Base-by-base conservation (phyloP, 2,888 invertebrate genomes). In the Tethea ocularis region DNA sequence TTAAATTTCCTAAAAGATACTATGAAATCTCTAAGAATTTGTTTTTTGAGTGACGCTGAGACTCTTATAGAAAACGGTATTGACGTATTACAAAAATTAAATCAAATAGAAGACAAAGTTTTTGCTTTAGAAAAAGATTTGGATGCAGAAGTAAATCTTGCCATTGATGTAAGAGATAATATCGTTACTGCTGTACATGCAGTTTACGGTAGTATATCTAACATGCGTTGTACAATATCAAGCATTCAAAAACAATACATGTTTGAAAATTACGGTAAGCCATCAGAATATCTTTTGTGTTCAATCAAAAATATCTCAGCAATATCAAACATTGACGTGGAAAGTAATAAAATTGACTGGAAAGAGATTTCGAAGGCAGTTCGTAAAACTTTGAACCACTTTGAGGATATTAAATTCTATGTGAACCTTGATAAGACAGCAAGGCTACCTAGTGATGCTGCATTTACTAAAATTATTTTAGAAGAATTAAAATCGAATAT, bases 211-310 rank as follows among this genome's bases (percentile, higher is more conserved):
- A 92, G 90, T 65, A 93, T 94, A 68, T 93, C 93, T 57, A 89
- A 93, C 59, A 93, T 94, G 84, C 89, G 94, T 56, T 87, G 94
- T 64, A 88, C 93, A n/a, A 83, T 94, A 56, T 83, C 88, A 17
- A 89, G 87, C 66, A 80, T 92, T 63, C 91, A 89, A 76, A 92
- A 90, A 71, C 85, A 80, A 57, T 89, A 84, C 51, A 85, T 93
- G 86, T 88, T 86, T 64, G 86, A 89, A 65, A 89, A 91, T 67
- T 93, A 89, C 64, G 91, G 90, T 2, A 85, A 87, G 67, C 92
- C 93, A 8, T 86, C 88, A 4, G 85, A 88, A 77, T 71, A 67
- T 8, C 61, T 91, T 57, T 74, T 92, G 26, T 74, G 67, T 26
- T 81, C 88, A 5, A 84, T 92, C 4, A 93, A 90, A 76, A 82